Evolutionary conservation across 2,113 vertebrate genomes (phyloP), one percentile per base, ranked within the genome.

Genomic region (Ageneiosus marmoratus): DNA sequence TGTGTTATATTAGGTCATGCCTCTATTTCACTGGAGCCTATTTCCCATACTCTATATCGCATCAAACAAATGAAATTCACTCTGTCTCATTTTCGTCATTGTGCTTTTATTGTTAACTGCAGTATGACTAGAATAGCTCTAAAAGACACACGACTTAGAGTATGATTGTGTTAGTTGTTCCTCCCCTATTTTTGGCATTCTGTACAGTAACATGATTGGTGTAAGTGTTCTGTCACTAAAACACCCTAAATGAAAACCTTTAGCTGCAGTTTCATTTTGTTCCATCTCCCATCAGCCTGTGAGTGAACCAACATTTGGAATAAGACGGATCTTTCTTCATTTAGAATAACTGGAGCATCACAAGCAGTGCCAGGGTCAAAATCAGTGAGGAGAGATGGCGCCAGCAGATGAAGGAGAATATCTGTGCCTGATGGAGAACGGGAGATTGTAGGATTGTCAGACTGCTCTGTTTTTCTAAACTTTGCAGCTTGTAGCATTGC

Each of bases 291-390:
- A 72, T 75, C 76, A 50, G 77, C 44, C 60, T 51, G 37, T 34
- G 82, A 67, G 75, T 15, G 77, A 58, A 74, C 79, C 70, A 82
- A 88, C 82, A 80, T 62, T 48, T 69, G 87, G 65, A 87, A 82
- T 85, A 85, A 90, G 84, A 85, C 51, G 27, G 79, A 88, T 91
- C 78, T 88, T 79, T 88, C 85, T 82, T 85, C 84, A 77, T 80
- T 86, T 80, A 82, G 75, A 77, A 77, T 75, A 82, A 60, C 87
- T 48, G 72, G 85, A 89, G 87, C 88, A 86, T 91, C 88, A 83
- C 84, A 77, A 55, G 2, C 72, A 81, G 89, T 83, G 86, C 83
- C 86, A 77, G 85, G 56, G 74, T 84, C 88, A 56, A 91, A 89
- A 91, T 89, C 86, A 82, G 89, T 86, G 87, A 84, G 60, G 80